Evolutionary conservation across 1,140 invertebrate genomes (phyloP).

Genomic region (Caenorhabditis tropicalis): DNA sequence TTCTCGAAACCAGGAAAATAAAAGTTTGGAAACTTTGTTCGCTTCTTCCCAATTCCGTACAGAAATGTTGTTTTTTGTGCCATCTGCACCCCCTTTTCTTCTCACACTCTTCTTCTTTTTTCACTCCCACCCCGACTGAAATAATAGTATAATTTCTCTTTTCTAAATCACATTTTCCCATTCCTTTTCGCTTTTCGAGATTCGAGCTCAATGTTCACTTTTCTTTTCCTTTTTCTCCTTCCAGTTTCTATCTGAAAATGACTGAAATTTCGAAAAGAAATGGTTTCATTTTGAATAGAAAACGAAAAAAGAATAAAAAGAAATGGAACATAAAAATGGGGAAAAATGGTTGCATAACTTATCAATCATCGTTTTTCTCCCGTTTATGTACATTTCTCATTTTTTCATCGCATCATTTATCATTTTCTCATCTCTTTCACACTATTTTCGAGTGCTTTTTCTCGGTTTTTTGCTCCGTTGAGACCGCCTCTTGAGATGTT

Average conservation of each 20-base stretch:
- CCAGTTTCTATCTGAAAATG: not conserved
- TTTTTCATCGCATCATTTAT: constrained; percentile 42
- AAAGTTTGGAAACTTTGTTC: constrained; percentile 7
- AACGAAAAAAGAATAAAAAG: not conserved
- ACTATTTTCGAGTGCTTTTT: constrained; percentile 12
- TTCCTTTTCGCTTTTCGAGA: not conserved
- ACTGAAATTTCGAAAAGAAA: not conserved
- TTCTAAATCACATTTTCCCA: constrained; percentile 34
- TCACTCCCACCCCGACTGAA: not conserved
- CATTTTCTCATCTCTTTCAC: not conserved
- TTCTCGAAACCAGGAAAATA: too few relatives aligned
- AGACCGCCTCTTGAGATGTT: constrained; percentile 32
- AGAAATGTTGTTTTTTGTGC: constrained; percentile 27
- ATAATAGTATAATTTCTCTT: constrained; percentile 39
- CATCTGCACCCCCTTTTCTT: constrained; percentile 16
- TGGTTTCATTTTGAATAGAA: not conserved
- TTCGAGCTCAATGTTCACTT: constrained; percentile 27
- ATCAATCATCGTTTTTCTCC: not conserved
- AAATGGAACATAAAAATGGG: not conserved
- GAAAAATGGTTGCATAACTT: constrained; percentile 1
- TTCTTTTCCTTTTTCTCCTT: not conserved
- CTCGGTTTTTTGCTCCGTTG: too few relatives aligned
- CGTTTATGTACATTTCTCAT: not conserved
- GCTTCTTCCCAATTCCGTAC: constrained; percentile 1
- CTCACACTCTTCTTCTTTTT: too few relatives aligned